Conservation (phyloP, 2,113 vertebrate genomes). For the Herpailurus yagouaroundi region DNA sequence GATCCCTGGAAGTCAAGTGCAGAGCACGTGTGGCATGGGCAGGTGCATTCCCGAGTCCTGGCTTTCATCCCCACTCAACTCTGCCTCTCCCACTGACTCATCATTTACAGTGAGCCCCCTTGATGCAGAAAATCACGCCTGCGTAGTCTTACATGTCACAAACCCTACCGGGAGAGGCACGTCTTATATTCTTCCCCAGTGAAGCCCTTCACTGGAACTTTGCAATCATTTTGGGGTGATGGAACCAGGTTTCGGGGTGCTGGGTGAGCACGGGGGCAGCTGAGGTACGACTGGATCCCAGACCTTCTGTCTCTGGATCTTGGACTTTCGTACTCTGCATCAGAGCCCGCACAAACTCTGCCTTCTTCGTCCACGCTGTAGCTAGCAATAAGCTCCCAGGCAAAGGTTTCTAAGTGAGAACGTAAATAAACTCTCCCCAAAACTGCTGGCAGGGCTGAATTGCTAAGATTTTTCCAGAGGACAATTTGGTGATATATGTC, state of each 20-base stretch:
- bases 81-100: background rate
- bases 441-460: background rate
- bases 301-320: background rate
- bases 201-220: background rate
- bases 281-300: background rate
- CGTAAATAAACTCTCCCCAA: too few relatives aligned
- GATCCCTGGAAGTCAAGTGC: background rate
- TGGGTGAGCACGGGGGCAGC: background rate
- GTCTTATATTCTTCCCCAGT: background rate
- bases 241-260: too few relatives aligned
- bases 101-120: background rate
- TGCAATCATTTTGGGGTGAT: background rate
- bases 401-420: background rate
- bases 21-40: accelerated
- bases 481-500: background rate
- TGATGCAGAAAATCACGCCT: background rate
- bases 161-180: background rate
- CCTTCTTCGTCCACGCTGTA: background rate
- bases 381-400: background rate
- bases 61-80: background rate
- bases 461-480: background rate
- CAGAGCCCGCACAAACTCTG: accelerated
- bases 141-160: too few relatives aligned
- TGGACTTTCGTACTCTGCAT: background rate
- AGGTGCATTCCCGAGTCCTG: background rate